Conservation (phyloP, 2,113 vertebrate species). For the Perccottus glenii region DNA sequence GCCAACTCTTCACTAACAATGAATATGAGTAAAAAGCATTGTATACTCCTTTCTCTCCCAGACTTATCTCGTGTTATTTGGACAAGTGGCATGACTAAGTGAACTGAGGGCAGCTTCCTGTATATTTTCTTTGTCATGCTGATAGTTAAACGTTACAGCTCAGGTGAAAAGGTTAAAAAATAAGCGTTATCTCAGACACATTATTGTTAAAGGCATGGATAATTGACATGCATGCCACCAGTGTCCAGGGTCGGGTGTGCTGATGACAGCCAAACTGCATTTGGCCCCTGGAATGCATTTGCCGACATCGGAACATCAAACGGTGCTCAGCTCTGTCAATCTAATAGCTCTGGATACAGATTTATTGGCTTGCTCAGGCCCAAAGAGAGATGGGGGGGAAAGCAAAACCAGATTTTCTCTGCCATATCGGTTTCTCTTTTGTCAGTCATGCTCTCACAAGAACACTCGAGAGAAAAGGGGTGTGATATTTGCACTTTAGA, state of each 20-base stretch:
- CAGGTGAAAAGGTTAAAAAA: conserved; percentile 76
- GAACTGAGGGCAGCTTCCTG: conserved; percentile 37
- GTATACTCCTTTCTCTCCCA: conserved; percentile 10
- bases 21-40: neutral
- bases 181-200: conserved; percentile 72
- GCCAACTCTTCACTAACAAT: neutral
- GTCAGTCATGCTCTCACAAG: conserved; percentile 61
- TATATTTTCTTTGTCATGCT: conserved; percentile 41
- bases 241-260: conserved; percentile 53
- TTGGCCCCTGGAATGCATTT: conserved; percentile 72
- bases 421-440: conserved; percentile 65
- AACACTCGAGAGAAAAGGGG: conserved; percentile 30
- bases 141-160: conserved; percentile 28
- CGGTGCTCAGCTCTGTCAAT: conserved; percentile 66
- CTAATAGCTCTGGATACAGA: conserved; percentile 70
- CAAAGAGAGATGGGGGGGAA: conserved; percentile 62
- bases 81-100: conserved; percentile 18
- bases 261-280: conserved; percentile 73
- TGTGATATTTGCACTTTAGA: conserved; percentile 21
- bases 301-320: conserved; percentile 78
- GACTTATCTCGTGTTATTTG: conserved; percentile 31
- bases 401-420: conserved; percentile 75
- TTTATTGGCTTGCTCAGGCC: conserved; percentile 70
- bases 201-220: conserved; percentile 68
- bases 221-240: conserved; percentile 62